Base-by-base conservation (phyloP, 2,113 vertebrate species). In the Syngnathoides biaculeatus region DNA sequence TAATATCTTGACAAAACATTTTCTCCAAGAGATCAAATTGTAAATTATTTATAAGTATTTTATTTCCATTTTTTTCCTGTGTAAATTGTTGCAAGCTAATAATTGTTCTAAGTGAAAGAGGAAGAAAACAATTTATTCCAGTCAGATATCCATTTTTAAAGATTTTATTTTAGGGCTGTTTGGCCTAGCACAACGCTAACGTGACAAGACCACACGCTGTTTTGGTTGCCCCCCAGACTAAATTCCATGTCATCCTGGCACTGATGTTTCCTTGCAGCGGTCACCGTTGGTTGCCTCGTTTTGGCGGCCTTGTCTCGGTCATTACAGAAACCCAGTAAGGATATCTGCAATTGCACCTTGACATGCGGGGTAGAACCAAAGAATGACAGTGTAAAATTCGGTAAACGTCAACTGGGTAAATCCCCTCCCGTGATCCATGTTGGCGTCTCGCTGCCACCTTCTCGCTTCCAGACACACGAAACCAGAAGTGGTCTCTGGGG, bases 131-230 rank as follows among this genome's bases (percentile, higher is more conserved):
- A 47, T 47, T 17, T 4, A 47, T 47, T 19, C 17, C 15, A 47
- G 19, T 47, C 15, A 47, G 45, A 47, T 47, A 19, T 47, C 17
- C 15, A 47, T 19, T 55, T 52, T 52, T 9, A 2, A 10, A 13
- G 22, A 55, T 2, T 11, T 24, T 5, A 55, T 26, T 55, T 55
- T 26, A 22, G 13, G 45, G 45, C 45, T 17, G 12, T 48, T 19
- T 55, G 22, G 2, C 52, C 24, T 11, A 14, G 52, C 80, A 79
- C 10, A 2, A 12, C 19, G 83, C 89, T 90, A 89, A 92, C 89
- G 87, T 88, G 92, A 92, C 82, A 89, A 93, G 92, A 92, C 92
- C 93, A 92, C 89, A 87, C 87, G 26, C 85, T 92, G 85, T 88
- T 92, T 89, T 89, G 1, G 3, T 85, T 79, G 77, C 83, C 78